Base-by-base conservation (phyloP, 1,140 invertebrate genomes). In the Notospermus geniculatus region DNA sequence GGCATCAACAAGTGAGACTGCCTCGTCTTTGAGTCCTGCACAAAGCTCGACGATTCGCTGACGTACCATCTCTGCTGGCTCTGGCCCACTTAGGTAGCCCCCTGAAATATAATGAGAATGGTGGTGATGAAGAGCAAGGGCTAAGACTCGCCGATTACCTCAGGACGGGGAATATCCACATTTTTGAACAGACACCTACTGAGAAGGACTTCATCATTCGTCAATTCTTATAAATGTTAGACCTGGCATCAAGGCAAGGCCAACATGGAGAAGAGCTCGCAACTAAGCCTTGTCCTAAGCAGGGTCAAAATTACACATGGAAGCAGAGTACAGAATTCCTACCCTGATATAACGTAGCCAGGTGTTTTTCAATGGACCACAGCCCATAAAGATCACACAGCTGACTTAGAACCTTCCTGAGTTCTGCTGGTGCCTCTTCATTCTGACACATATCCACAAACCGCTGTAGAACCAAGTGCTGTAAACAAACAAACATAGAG, bases 1-100 rank as follows among this genome's bases (percentile, higher is more conserved):
- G 0, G 87, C 87, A 84, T 97, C 94, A 0, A 88, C 88, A n/a
- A 95, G 81, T 9, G 88, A 72, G 13, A 94, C 86, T 9, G 89
- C 87, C 63, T 95, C 87, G 54, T 87, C 82, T 74, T 89, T 88
- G 11, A 94, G 68, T 50, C 82, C 74, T 0, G 73, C 63, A 73
- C 89, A 89, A 25, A 89, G 71, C 39, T 80, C 77, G 57, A 92
- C 72, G 19, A 94, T 86, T 0, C 80, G 71, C 25, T 79, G 71
- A n/a, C 71, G 67, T 27, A 78, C 76, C 57, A 72, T 50, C 15
- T 69, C 66, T 17, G 75, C 74, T 15, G 75, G 71, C 28, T 71
- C 52, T 39, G 70, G 64, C 0, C 75, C 77, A 56, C 50, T 69
- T n/a, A 77, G 64, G 60, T 77, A 80, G n/a, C 74, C 74, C 53